Evolutionary conservation across 2,888 invertebrate species (phyloP).

Genomic region (Drosophila neotestacea): DNA sequence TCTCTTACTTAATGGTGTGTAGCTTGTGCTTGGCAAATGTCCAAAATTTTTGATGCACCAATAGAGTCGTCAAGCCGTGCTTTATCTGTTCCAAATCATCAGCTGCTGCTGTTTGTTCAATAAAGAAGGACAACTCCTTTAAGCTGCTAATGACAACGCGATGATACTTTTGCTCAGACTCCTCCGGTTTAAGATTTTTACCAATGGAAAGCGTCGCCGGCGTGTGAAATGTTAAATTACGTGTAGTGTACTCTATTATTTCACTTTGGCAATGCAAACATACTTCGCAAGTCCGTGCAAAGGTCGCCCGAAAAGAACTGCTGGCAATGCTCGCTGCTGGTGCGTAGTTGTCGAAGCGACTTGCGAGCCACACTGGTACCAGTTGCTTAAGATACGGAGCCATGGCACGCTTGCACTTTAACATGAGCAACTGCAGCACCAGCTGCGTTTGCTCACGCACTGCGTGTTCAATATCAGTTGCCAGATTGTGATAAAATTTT

Average conservation of each 20-base stretch:
- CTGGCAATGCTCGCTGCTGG: slow-evolving; percentile 92
- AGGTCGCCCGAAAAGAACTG: slow-evolving; percentile 90
- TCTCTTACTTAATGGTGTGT: slow-evolving; percentile 84
- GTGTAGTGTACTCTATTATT: slow-evolving; percentile 90
- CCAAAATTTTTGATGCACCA: slow-evolving; percentile 90
- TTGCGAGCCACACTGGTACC: slow-evolving; percentile 93
- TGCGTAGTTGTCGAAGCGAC: slow-evolving; percentile 93
- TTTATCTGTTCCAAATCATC: slow-evolving; percentile 80
- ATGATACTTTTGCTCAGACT: slow-evolving; percentile 89
- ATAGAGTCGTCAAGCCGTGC: slow-evolving; percentile 86
- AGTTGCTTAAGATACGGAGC: slow-evolving; percentile 92
- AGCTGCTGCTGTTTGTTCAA: slow-evolving; percentile 87
- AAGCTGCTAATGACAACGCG: slow-evolving; percentile 89
- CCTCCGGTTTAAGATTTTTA: slow-evolving; percentile 87
- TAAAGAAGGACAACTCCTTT: slow-evolving; percentile 88
- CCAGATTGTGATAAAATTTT: slow-evolving; percentile 90
- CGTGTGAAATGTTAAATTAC: slow-evolving; percentile 89
- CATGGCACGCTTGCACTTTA: slow-evolving; percentile 90
- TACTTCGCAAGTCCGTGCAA: slow-evolving; percentile 93
- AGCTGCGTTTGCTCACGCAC: slow-evolving; percentile 92
- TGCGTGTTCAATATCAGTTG: slow-evolving; percentile 92
- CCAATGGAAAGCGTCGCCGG: slow-evolving; percentile 86
- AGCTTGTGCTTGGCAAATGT: slow-evolving; percentile 88
- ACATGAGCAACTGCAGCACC: slow-evolving; percentile 90
- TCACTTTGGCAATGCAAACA: slow-evolving; percentile 93